Base-by-base conservation (phyloP, 2,888 invertebrate genomes). In the Eupithecia vulgata region DNA sequence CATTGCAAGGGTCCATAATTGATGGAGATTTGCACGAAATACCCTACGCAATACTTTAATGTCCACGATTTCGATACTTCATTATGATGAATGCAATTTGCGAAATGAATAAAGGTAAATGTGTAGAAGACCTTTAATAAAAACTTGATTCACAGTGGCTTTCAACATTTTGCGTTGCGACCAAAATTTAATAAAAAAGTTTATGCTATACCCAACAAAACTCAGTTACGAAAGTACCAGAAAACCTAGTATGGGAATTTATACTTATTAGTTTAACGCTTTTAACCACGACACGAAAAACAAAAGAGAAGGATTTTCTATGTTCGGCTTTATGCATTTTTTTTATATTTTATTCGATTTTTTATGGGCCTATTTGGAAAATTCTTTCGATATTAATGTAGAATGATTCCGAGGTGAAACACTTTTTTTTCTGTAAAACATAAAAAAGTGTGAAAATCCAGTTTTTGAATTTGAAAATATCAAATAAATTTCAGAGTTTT, bases 121-220 rank as follows among this genome's bases (percentile, higher is more conserved):
- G 70, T 72, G 48, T 70, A 68, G 30, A 67, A 64, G 72, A 72
- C 70, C 75, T 70, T 75, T 75, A 65, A 69, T 71, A 70, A 72
- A 72, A 69, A 59, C 70, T 70, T 75, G 68, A 75, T 75, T 72
- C 21, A 37, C 67, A 71, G 40, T 52, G 67, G 71, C 71, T 70
- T 72, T 70, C 69, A 75, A 67, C 65, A 66, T 57, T 25, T 25
- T 21, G 57, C 57, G 48, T 52, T 52, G 21, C 1, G 35, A 21
- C 37, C 35, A 64, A 64, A 21, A 12, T 57, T 57, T 57, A 25
- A 25, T 57, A 57, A 52, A 52, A 48, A 52, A 57, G 48, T 52
- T 62, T 62, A 35, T 35, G 34, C 34, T 34, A 10, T 34, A 30
- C n/a, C 34, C 35, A 35, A 37, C 8, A 64, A 64, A 10, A 30